Conservation (phyloP, 2,113 vertebrate species). For the Speoplatyrhinus poulsoni region DNA sequence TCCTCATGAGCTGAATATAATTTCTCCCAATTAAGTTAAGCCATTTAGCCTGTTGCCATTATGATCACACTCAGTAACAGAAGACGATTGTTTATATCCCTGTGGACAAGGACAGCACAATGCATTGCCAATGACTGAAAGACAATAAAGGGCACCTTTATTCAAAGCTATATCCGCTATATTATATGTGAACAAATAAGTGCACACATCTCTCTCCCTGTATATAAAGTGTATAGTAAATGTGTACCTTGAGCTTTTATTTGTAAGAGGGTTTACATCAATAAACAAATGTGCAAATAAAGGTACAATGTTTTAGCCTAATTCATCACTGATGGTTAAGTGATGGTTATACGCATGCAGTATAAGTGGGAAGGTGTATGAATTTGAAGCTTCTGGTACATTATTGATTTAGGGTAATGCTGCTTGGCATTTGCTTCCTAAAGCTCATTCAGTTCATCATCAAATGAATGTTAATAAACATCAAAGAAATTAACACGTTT, state of each 20-base stretch:
- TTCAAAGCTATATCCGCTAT: too few species aligned
- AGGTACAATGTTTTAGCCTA: neutral
- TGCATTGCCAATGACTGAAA: too few species aligned
- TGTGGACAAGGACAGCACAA: too few species aligned
- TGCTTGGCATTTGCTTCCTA: neutral
- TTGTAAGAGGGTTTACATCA: neutral
- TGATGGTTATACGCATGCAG: neutral
- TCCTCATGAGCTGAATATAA: too few species aligned
- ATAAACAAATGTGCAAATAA: neutral
- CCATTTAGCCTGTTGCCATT: too few species aligned
- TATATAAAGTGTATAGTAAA: too few species aligned
- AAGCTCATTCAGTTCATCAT: neutral
- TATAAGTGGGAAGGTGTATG: neutral
- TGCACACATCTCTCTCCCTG: too few species aligned
- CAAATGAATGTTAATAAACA: neutral
- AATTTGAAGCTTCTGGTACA: neutral
- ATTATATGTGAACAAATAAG: too few species aligned
- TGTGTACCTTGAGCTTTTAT: neutral
- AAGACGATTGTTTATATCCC: too few species aligned
- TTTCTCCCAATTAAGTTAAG: too few species aligned
- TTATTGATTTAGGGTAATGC: constrained; percentile 3
- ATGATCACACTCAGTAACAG: too few species aligned
- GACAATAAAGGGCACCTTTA: too few species aligned
- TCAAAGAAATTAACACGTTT: neutral
- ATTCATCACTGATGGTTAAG: neutral